Conservation (phyloP, 2,888 invertebrate genomes). For the Cantharis nigra region DNA sequence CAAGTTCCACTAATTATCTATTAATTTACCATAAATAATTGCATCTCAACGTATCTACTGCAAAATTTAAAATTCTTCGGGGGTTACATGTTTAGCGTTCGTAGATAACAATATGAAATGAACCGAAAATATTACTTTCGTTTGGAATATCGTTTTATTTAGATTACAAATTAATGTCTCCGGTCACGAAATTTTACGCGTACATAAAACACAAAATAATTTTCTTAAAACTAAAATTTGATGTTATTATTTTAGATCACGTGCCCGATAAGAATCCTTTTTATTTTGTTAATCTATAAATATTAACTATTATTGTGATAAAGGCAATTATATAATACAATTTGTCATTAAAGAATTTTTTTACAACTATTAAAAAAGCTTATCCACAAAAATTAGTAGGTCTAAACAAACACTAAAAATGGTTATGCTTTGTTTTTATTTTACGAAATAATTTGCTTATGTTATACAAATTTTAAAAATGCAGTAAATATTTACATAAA, state of each 20-base stretch:
- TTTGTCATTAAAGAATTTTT: background rate
- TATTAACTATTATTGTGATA: background rate
- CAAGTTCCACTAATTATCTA: background rate
- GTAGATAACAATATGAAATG: background rate
- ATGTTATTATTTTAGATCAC: background rate
- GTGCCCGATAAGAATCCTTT: background rate
- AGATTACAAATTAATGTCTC: background rate
- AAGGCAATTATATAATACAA: background rate
- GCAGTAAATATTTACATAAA: background rate
- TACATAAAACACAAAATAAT: background rate
- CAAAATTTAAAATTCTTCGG: background rate
- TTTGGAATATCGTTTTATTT: background rate
- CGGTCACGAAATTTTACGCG: background rate
- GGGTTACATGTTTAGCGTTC: background rate
- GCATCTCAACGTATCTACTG: background rate
- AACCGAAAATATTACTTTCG: background rate
- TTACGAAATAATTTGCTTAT: background rate
- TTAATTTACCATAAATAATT: background rate
- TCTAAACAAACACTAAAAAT: background rate
- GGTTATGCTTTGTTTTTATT: background rate
- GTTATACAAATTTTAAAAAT: background rate
- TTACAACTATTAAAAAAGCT: background rate
- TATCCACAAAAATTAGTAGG: background rate
- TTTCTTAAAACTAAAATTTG: constrained; percentile 1
- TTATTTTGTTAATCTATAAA: constrained; percentile 4